A percentile compares a stretch with the other conserved stretches of the same genome.
Conservation (phyloP, 2,888 invertebrate species). For the Micropterix aruncella region DNA sequence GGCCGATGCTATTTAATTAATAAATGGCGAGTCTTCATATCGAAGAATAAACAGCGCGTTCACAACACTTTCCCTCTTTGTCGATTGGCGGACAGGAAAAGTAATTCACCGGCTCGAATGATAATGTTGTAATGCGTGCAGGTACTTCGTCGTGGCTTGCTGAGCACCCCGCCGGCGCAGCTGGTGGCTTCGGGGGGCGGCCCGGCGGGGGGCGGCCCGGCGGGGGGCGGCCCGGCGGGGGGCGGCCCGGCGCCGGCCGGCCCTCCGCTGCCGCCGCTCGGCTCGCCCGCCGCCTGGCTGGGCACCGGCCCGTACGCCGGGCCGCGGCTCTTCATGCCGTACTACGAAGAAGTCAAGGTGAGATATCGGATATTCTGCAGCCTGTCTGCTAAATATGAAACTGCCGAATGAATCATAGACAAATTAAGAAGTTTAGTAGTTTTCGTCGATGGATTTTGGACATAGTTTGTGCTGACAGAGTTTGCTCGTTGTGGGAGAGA, state of each 20-base stretch:
- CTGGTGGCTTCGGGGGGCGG: slow-evolving; percentile 38
- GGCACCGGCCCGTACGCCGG: slow-evolving; percentile 64
- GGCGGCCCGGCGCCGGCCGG: slow-evolving; percentile 47
- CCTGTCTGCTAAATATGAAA: neutral
- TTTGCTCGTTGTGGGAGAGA: neutral
- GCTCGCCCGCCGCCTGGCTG: slow-evolving; percentile 59
- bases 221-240: too few relatives aligned
- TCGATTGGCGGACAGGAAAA: too few relatives aligned
- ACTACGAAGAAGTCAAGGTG: slow-evolving; percentile 88
- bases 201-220: slow-evolving; percentile 37
- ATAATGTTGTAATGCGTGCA: too few relatives aligned
- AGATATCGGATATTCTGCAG: slow-evolving; percentile 3
- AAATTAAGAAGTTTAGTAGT: too few relatives aligned
- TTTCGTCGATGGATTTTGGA: neutral
- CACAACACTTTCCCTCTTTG: too few relatives aligned
- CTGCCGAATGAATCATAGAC: too few relatives aligned
- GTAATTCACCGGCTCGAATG: too few relatives aligned
- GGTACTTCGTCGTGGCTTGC: slow-evolving; percentile 53
- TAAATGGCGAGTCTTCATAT: too few relatives aligned
- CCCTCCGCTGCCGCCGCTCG: slow-evolving; percentile 20
- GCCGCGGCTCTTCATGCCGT: slow-evolving; percentile 86
- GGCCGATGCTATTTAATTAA: too few relatives aligned
- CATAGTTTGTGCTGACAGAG: neutral
- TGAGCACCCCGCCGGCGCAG: slow-evolving; percentile 71
- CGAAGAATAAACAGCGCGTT: too few relatives aligned